Percentiles rank a stretch among this genome's conserved stretches.
phyloP scores from a whole-genome alignment of 2,888 invertebrate genomes.

The Metallyticus violacea region DNA sequence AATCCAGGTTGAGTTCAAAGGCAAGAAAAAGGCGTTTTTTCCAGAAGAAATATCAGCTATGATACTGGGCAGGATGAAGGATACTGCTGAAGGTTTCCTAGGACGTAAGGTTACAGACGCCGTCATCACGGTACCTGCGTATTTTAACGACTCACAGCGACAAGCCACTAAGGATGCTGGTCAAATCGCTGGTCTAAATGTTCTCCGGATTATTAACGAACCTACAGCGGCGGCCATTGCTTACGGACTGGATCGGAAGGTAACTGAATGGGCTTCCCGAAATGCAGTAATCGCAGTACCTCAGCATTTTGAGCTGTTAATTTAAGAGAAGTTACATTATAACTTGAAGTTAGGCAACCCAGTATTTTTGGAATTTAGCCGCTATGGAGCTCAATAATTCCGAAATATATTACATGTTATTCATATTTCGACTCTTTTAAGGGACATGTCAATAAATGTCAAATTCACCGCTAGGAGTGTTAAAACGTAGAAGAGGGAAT shows the following conservation, averaged over 20 bases:
- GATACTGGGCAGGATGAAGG: slow-evolving; percentile 60
- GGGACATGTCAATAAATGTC: too few relatives aligned
- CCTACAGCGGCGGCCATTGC: slow-evolving; percentile 53
- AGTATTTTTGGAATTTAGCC: too few relatives aligned
- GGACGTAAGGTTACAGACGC: slow-evolving; percentile 49
- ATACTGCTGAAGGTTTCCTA: slow-evolving; percentile 50
- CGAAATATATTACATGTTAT: too few relatives aligned
- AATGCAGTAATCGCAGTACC: too few relatives aligned
- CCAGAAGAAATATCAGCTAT: slow-evolving; percentile 56
- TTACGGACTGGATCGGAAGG: slow-evolving; percentile 51
- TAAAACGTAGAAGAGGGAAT: too few relatives aligned
- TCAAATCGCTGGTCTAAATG: slow-evolving; percentile 59
- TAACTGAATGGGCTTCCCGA: too few relatives aligned
- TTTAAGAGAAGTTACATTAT: too few relatives aligned
- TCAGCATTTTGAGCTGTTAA: too few relatives aligned
- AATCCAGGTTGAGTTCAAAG: slow-evolving; percentile 46
- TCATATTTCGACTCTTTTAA: too few relatives aligned
- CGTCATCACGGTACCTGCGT: slow-evolving; percentile 59
- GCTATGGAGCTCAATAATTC: too few relatives aligned
- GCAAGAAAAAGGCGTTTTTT: slow-evolving; percentile 48
- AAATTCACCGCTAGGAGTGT: too few relatives aligned
- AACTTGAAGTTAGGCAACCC: too few relatives aligned
- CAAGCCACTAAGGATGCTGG: slow-evolving; percentile 69
- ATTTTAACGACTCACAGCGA: slow-evolving; percentile 64
- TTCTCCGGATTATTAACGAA: slow-evolving; percentile 59